Conservation (phyloP, 2,113 vertebrate genomes). For the Oncorhynchus tshawytscha region DNA sequence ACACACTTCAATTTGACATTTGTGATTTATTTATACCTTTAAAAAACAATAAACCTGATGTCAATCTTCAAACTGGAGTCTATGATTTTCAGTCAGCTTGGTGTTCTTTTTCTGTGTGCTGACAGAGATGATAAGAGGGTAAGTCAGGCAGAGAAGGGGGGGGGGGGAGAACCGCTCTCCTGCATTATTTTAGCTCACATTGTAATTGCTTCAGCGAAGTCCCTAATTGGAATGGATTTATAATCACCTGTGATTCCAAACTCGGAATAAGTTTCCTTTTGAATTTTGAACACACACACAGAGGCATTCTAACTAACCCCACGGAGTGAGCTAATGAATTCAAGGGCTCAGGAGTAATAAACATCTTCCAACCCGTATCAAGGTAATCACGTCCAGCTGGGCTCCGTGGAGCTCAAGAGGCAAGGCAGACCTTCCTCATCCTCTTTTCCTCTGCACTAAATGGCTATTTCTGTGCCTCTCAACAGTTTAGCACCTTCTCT, state of each 20-base stretch:
- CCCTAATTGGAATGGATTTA: conserved; percentile 34
- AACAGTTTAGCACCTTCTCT: too few species aligned
- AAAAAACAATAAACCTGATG: too few species aligned
- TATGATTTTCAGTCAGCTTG: background rate
- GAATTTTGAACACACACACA: background rate
- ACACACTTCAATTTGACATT: background rate
- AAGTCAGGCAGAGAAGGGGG: background rate
- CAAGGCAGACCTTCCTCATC: too few species aligned
- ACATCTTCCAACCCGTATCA: too few species aligned
- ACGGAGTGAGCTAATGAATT: conserved; percentile 4
- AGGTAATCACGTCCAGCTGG: too few species aligned
- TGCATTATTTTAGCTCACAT: background rate
- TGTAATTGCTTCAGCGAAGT: conserved; percentile 37
- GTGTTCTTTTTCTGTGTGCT: background rate
- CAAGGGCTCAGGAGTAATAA: too few species aligned
- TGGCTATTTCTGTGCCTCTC: too few species aligned
- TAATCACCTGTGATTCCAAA: conserved; percentile 9
- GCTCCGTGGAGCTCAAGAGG: too few species aligned
- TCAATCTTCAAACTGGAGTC: too few species aligned
- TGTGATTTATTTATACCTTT: background rate
- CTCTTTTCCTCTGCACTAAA: too few species aligned
- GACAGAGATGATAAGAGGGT: background rate
- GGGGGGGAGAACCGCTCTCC: background rate
- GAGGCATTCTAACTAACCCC: background rate
- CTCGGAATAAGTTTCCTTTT: background rate